Conservation (phyloP, 2,113 vertebrate genomes). For the Eulemur rufifrons region DNA sequence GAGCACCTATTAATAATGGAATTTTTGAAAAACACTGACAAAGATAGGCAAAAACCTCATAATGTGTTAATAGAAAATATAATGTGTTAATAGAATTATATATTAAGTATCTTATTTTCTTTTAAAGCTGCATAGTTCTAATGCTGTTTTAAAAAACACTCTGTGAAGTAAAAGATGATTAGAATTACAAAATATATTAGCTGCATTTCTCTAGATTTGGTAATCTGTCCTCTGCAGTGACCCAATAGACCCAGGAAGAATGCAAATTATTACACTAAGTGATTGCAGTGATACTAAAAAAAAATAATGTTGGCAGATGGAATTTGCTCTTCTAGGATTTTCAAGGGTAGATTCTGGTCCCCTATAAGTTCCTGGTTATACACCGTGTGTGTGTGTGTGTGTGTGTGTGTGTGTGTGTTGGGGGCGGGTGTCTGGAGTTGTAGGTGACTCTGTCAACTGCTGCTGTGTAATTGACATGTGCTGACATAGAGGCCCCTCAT, state of each 20-base stretch:
- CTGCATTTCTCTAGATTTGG: neutral
- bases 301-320: neutral
- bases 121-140: neutral
- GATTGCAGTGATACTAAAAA: neutral
- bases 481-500: fast-evolving
- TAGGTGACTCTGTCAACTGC: neutral
- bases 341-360: neutral
- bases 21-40: neutral
- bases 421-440: neutral
- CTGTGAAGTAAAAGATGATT: neutral
- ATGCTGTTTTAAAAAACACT: neutral
- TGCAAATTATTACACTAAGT: neutral
- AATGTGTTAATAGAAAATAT: neutral
- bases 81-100: neutral
- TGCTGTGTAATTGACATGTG: neutral
- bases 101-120: neutral
- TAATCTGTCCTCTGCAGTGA: neutral
- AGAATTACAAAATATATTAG: neutral
- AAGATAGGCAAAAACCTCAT: neutral
- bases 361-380: neutral
- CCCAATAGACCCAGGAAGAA: neutral
- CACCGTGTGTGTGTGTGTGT: neutral
- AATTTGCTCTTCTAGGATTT: neutral
- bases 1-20: neutral
- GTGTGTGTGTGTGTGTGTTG: neutral